These are phyloP conservation scores for Achlya flavicornis DNA, from an alignment of 2,888 invertebrate species.

Conservation along the genomic window DNA sequence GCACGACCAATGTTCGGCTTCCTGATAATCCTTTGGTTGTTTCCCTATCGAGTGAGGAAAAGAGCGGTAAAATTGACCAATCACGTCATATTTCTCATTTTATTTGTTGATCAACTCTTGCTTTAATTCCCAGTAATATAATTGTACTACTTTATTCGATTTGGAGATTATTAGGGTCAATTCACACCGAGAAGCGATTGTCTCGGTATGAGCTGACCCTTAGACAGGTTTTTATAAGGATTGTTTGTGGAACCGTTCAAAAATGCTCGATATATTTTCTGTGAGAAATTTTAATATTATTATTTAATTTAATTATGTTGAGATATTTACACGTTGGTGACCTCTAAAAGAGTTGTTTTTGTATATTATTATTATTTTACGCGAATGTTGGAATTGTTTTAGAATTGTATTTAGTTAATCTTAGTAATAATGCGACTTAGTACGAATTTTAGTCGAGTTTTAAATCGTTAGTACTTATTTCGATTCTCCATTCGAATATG, in stretches of 20 bases:
- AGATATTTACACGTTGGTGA: constrained; percentile 33
- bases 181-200: background rate
- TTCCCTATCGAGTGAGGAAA: background rate
- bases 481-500: too few species aligned
- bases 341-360: constrained; percentile 41
- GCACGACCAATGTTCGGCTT: constrained; percentile 6
- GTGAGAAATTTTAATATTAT: background rate
- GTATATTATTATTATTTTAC: constrained; percentile 33
- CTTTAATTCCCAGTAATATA: too few species aligned
- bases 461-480: too few species aligned
- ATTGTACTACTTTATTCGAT: too few species aligned
- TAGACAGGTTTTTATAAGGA: background rate
- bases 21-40: background rate
- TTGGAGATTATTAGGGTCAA: background rate
- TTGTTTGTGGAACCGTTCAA: background rate
- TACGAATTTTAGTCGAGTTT: background rate
- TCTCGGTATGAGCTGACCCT: background rate
- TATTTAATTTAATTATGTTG: constrained; percentile 9
- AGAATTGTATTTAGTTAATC: background rate
- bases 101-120: too few species aligned
- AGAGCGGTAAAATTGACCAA: background rate
- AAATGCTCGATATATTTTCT: constrained; percentile 6
- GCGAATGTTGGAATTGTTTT: constrained; percentile 15
- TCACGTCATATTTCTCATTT: background rate
- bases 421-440: background rate